Evolutionary conservation across 2,888 invertebrate genomes (phyloP).

Genomic region (Eupelmus urozonus): DNA sequence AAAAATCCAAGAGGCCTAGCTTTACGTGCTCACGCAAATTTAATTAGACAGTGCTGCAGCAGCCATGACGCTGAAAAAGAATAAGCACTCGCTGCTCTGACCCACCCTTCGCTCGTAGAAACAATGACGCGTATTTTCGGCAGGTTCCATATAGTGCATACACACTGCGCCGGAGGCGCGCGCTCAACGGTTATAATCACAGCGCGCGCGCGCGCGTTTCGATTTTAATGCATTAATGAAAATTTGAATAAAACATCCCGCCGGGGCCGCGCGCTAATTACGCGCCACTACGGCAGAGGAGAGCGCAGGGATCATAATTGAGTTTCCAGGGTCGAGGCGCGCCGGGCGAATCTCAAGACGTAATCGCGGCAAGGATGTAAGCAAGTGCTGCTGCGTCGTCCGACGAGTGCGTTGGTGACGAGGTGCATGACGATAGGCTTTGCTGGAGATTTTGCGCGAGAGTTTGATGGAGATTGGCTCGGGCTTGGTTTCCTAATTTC

Average conservation of each 20-base stretch:
- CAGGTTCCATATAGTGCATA: conserved; percentile 2
- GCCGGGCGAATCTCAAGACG: conserved; percentile 19
- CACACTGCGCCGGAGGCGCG: no score
- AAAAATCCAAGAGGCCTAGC: conserved; percentile 1
- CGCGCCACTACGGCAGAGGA: conserved; percentile 11
- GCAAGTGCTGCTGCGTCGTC: no score
- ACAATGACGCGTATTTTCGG: neutral
- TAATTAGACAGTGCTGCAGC: conserved; percentile 49
- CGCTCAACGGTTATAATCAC: conserved; percentile 39
- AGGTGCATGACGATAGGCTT: no score
- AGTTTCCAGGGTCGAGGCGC: conserved; percentile 38
- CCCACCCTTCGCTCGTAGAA: no score
- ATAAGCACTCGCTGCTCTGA: no score
- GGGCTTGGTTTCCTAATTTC: no score
- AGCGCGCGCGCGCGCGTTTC: neutral
- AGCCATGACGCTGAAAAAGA: no score
- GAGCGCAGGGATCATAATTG: conserved; percentile 49
- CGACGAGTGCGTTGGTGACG: no score
- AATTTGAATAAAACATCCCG: conserved; percentile 57
- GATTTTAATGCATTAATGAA: conserved; percentile 59
- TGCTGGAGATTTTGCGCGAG: no score
- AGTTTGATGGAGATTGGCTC: no score
- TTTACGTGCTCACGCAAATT: conserved; percentile 39
- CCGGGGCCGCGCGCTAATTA: conserved; percentile 42
- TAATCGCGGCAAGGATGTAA: neutral